Evolutionary conservation across 2,888 invertebrate genomes (phyloP), one percentile per base, ranked within the genome.

Genomic region (Dendrolimus pini): DNA sequence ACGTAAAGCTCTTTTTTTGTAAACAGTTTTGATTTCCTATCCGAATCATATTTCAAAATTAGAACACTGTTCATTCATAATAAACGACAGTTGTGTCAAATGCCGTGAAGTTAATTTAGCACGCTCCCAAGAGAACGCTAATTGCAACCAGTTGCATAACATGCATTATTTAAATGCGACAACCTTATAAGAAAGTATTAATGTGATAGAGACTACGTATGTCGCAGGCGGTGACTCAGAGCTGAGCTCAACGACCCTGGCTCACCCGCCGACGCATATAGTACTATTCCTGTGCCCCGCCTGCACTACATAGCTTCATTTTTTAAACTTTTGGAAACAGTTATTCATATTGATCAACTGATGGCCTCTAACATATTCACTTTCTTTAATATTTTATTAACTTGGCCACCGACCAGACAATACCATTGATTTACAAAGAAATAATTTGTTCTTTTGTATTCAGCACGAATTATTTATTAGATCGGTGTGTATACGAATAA

Each of bases 131-230:
- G 75, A 77, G 78, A 76, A 76, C 83, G 82, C 83, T 85, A 86
- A 86, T 85, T 85, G 81, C 83, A 78, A 78, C 82, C 80, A 84
- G 85, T 87, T 88, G 85, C 85, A 85, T 89, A 88, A 88, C 86
- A 84, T 86, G 83, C 87, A 87, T 88, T 89, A 86, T 89, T 88
- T 83, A 88, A 89, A 79, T 81, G 78, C 81, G 81, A 82, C 83
- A 83, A 82, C 87, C 87, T 85, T 88, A 85, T 87, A 88, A 78
- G 88, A 89, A 89, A 89, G 85, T 85, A 86, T 85, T 87, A 88
- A 84, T 82, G 83, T 87, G 82, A 86, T 87, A 85, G 84, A 82
- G 77, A 78, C 78, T 82, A 78, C 82, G 78, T 78, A 77, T 80
- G 83, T 85, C 82, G 82, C 82, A 75, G 75, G 72, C 76, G 75